Conservation (phyloP, 2,113 vertebrate species). For the Lepus americanus region DNA sequence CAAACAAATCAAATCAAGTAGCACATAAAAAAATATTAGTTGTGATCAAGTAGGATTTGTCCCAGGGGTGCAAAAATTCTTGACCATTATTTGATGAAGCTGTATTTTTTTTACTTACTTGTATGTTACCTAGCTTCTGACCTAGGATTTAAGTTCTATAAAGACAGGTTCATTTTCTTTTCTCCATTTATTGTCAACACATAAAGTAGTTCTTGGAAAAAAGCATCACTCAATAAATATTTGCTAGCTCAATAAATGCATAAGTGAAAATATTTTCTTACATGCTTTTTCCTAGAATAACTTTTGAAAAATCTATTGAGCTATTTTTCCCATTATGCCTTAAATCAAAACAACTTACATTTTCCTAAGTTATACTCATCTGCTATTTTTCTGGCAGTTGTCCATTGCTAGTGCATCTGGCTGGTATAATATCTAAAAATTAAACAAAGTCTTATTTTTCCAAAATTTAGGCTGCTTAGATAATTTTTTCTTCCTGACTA, state of each 20-base stretch:
- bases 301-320: not conserved
- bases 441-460: not conserved
- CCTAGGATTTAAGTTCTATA: not conserved
- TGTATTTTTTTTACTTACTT: conserved; percentile 22
- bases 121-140: not conserved
- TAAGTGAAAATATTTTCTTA: conserved; percentile 45
- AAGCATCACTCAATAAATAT: not conserved
- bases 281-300: not conserved
- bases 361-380: not conserved
- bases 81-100: not conserved
- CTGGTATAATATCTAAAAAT: not conserved
- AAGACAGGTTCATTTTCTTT: not conserved
- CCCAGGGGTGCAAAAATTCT: not conserved
- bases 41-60: not conserved
- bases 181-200: not conserved
- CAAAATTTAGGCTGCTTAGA: not conserved
- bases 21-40: not conserved
- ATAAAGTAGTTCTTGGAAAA: not conserved
- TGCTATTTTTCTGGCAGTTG: not conserved
- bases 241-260: not conserved
- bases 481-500: not conserved
- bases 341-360: not conserved
- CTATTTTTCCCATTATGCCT: not conserved
- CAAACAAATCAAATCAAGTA: not conserved
- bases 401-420: not conserved